phyloP scores from a whole-genome alignment of 2,113 vertebrate species.

The Macaca mulatta region DNA sequence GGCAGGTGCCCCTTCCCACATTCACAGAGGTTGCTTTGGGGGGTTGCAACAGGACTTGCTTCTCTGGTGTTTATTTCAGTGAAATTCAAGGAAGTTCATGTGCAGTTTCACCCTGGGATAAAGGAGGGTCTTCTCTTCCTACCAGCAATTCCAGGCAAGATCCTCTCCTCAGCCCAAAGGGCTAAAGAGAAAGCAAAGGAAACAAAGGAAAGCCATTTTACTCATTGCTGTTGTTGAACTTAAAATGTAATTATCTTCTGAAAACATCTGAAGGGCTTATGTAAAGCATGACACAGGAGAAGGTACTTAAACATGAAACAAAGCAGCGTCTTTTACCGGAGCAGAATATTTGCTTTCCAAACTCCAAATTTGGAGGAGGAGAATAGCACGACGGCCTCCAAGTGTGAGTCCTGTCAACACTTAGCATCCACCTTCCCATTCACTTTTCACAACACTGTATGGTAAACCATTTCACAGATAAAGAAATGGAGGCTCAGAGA shows the following conservation, averaged over 20 bases:
- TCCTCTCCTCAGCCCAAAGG: background rate
- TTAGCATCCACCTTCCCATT: rapidly evolving
- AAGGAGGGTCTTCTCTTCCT: background rate
- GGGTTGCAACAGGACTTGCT: background rate
- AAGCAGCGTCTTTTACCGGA: no score
- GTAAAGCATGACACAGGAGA: background rate
- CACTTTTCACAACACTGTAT: background rate
- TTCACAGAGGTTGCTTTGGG: background rate
- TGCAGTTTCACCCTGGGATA: background rate
- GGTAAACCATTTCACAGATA: background rate
- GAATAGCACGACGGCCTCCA: no score
- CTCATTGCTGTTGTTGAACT: background rate
- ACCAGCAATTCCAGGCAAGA: background rate
- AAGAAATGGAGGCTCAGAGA: background rate
- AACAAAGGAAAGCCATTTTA: background rate
- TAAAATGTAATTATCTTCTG: background rate
- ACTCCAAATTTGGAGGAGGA: background rate
- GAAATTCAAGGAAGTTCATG: background rate
- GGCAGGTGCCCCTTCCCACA: background rate
- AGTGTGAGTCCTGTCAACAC: background rate
- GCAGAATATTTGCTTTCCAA: background rate
- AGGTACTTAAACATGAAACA: background rate
- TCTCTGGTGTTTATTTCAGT: background rate
- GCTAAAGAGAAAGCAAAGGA: background rate
- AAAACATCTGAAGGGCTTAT: background rate